Evolutionary conservation across 2,888 invertebrate species (phyloP).

Genomic region (Prenolepis imparis): DNA sequence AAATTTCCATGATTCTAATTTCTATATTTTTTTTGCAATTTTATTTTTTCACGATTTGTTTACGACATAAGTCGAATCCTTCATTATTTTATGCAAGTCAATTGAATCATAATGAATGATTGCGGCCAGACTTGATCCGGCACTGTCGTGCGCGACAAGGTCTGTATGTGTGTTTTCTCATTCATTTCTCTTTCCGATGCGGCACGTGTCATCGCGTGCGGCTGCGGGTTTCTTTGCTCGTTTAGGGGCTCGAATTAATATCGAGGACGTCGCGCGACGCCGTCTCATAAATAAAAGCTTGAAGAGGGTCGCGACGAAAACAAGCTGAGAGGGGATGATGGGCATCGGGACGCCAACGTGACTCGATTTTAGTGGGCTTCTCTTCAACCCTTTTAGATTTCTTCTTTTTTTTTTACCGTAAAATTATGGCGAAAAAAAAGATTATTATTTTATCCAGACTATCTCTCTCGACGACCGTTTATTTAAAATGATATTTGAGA

Average conservation of each 20-base stretch:
- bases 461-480: neutral
- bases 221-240: constrained; percentile 48
- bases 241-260: constrained; percentile 65
- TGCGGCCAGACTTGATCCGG: constrained; percentile 3
- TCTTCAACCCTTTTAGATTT: neutral
- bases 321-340: constrained; percentile 40
- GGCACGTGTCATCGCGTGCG: constrained; percentile 60
- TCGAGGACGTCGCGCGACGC: constrained; percentile 41
- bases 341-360: neutral
- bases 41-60: no score
- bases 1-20: neutral
- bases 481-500: neutral
- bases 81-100: neutral
- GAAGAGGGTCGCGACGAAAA: constrained; percentile 28
- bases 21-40: neutral
- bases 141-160: neutral
- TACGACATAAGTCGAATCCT: neutral
- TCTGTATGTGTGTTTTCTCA: constrained; percentile 3
- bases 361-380: neutral
- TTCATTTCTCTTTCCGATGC: constrained; percentile 37
- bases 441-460: neutral
- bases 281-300: constrained; percentile 60
- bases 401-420: neutral
- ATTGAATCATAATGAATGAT: neutral
- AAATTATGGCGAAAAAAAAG: neutral